Evolutionary conservation across 2,888 invertebrate genomes (phyloP).

Genomic region (Microctonus brassicae): DNA sequence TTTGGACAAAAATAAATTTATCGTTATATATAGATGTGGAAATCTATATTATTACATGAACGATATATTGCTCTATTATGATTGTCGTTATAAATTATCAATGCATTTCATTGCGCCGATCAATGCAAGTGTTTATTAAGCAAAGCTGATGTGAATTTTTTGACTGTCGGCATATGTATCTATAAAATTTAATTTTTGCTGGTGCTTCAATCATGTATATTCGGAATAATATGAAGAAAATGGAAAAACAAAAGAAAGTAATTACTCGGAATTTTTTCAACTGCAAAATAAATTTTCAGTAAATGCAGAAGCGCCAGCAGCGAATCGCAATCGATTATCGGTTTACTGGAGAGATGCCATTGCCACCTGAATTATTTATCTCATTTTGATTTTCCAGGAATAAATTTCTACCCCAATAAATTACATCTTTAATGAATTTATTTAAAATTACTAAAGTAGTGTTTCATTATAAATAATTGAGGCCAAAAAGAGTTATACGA

Average conservation of each 20-base stretch:
- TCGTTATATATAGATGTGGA: slow-evolving; percentile 69
- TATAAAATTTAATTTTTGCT: slow-evolving; percentile 31
- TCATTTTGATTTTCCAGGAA: not conserved
- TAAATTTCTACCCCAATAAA: not conserved
- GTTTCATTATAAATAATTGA: slow-evolving; percentile 37
- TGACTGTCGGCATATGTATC: slow-evolving; percentile 44
- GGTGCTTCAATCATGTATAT: slow-evolving; percentile 21
- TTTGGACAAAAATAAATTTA: slow-evolving; percentile 57
- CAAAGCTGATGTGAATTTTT: slow-evolving; percentile 45
- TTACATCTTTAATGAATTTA: slow-evolving; percentile 1
- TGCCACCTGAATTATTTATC: not conserved
- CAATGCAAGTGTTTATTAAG: slow-evolving; percentile 44
- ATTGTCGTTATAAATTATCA: slow-evolving; percentile 65
- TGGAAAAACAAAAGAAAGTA: not conserved
- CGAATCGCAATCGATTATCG: slow-evolving; percentile 37
- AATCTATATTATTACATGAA: slow-evolving; percentile 67
- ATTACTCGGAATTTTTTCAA: not conserved
- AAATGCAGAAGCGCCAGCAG: slow-evolving; percentile 3
- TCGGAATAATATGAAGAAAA: not conserved
- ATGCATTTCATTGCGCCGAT: slow-evolving; percentile 63
- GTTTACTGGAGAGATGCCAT: slow-evolving; percentile 37
- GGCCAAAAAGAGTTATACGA: slow-evolving; percentile 35
- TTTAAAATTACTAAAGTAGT: slow-evolving; percentile 8
- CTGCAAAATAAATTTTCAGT: slow-evolving; percentile 9
- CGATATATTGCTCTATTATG: slow-evolving; percentile 63